These are phyloP conservation scores for Pelecanus crispus DNA, from an alignment of 2,113 vertebrate species.

Conservation along the genomic window DNA sequence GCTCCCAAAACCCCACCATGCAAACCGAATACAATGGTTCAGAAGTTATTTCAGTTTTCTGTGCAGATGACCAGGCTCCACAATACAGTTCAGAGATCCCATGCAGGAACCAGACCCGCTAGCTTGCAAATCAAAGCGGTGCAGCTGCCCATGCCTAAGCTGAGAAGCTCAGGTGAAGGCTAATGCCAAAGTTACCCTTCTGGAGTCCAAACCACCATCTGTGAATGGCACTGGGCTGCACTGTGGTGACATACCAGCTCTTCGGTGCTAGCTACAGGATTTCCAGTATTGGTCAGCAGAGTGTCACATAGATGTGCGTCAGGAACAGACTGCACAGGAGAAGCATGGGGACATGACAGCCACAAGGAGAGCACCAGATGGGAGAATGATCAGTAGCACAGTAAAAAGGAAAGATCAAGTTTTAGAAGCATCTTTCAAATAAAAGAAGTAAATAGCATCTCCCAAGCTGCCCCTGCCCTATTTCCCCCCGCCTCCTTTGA, in stretches of 20 bases:
- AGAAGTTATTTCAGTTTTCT: neutral
- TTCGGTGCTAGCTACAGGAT: neutral
- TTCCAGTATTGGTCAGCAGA: neutral
- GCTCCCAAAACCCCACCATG: no score
- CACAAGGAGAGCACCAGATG: neutral
- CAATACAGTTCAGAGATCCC: neutral
- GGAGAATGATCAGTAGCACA: neutral
- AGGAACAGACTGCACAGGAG: neutral
- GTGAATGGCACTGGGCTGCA: neutral
- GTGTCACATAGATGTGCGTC: neutral
- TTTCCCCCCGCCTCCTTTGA: neutral
- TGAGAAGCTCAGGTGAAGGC: neutral
- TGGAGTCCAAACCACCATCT: neutral
- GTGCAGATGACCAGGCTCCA: neutral
- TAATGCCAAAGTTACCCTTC: neutral
- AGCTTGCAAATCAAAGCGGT: neutral
- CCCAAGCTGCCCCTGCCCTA: neutral
- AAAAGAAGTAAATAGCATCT: neutral
- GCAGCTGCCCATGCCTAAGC: neutral
- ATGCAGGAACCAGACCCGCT: neutral
- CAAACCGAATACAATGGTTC: neutral
- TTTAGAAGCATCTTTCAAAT: neutral
- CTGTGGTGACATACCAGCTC: neutral
- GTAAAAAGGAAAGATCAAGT: neutral
- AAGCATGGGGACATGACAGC: neutral